Evolutionary conservation across 1,140 invertebrate species (phyloP).

Genomic region (Brachionus paranguensis): DNA sequence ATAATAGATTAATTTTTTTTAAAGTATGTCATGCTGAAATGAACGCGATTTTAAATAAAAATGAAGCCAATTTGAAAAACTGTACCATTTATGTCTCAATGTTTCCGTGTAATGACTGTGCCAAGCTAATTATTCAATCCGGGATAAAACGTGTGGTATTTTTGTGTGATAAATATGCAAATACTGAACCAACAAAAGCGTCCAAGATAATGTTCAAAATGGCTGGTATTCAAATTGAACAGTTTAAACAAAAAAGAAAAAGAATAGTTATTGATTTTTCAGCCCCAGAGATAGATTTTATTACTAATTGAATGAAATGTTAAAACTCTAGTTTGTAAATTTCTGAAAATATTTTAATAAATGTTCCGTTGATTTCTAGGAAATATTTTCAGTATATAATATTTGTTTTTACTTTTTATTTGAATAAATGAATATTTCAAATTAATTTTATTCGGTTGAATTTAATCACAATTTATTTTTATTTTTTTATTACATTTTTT

Average conservation of each 20-base stretch:
- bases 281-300: background rate
- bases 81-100: slow-evolving; percentile 78
- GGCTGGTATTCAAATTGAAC: slow-evolving; percentile 60
- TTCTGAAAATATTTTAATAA: too few relatives aligned
- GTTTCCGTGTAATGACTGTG: slow-evolving; percentile 93
- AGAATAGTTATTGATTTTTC: slow-evolving; percentile 28
- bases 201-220: slow-evolving; percentile 74
- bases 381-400: too few relatives aligned
- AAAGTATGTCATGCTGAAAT: slow-evolving; percentile 91
- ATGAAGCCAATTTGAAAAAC: slow-evolving; percentile 66
- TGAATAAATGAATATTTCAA: too few relatives aligned
- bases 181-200: slow-evolving; percentile 65
- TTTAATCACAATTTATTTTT: too few relatives aligned
- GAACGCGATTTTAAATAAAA: slow-evolving; percentile 91
- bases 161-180: slow-evolving; percentile 69
- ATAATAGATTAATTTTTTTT: slow-evolving; percentile 40
- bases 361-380: too few relatives aligned
- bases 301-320: background rate
- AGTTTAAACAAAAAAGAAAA: slow-evolving; percentile 10
- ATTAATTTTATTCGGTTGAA: too few relatives aligned
- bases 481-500: too few relatives aligned
- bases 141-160: slow-evolving; percentile 75
- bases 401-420: too few relatives aligned
- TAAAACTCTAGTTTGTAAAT: too few relatives aligned
- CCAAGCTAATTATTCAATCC: slow-evolving; percentile 92